Base-by-base conservation (phyloP, 2,113 vertebrate species). In the Sardina pilchardus region DNA sequence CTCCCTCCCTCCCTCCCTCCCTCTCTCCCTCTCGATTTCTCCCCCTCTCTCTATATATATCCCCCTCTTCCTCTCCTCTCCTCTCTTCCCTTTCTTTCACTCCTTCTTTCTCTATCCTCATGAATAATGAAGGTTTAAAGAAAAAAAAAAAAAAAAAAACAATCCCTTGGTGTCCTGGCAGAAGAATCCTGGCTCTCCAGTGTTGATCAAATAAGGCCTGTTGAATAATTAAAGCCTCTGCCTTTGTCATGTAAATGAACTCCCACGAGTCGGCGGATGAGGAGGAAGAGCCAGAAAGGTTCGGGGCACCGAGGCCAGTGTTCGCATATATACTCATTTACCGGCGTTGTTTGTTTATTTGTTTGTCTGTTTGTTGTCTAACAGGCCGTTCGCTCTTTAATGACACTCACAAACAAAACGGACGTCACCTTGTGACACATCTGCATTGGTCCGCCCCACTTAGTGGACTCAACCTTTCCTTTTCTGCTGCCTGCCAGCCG, bases 171-270 rank as follows among this genome's bases (percentile, higher is more conserved):
- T 94, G 94, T 95, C 93, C 92, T 89, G 89, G 93, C 89, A 92
- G 90, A 93, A 89, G 88, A 93, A 94, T 92, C 94, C 93, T 90
- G 90, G 85, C 94, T 93, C 92, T 91, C 91, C 88, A 90, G 91
- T 94, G 94, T 93, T 94, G 95, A 96, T 95, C 94, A 95, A 95
- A 94, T 94, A 93, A 92, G 91, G 88, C 84, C 59, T 86, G 88
- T 88, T 96, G 93, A 96, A 96, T 96, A 95, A 96, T 95, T 95
- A 92, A 95, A 89, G 83, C 53, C 17, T 88, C 17, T 88, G 92
- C 90, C 92, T 95, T 95, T 95, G 93, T 95, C 94, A 95, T 95
- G 94, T 92, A 94, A 94, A 96, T 95, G 87, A 94, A 90, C 82
- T 90, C 87, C 87, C 81, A 75, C 88, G 90, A 30, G 48, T 86